phyloP scores from a whole-genome alignment of 2,888 invertebrate genomes.

The Meteorus colon region DNA sequence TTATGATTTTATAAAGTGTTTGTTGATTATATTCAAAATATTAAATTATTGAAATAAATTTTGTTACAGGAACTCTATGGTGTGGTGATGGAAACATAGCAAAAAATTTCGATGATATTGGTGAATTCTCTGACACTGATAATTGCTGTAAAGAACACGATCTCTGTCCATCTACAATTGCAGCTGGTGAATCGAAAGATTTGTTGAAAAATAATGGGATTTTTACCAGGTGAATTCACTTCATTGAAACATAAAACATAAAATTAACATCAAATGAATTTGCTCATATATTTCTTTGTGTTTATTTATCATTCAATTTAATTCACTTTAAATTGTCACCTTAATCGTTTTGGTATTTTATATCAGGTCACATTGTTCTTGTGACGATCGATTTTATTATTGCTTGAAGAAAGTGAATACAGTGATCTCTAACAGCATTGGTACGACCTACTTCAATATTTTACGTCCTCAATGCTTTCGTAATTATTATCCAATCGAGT shows the following conservation, averaged over 20 bases:
- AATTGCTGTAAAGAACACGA: constrained; percentile 83
- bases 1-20: too few relatives aligned
- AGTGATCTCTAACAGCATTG: constrained; percentile 77
- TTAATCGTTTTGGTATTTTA: not conserved
- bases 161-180: constrained; percentile 78
- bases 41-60: not conserved
- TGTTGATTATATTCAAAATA: too few relatives aligned
- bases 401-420: constrained; percentile 79
- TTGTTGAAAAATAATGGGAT: constrained; percentile 80
- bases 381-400: constrained; percentile 78
- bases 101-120: constrained; percentile 76
- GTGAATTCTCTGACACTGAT: constrained; percentile 79
- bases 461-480: constrained; percentile 82
- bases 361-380: constrained; percentile 30
- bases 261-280: not conserved
- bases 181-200: constrained; percentile 75
- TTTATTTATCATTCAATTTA: not conserved
- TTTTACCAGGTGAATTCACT: constrained; percentile 77
- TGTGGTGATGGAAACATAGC: constrained; percentile 82
- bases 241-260: not conserved
- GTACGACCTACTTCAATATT: constrained; percentile 83
- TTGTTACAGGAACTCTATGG: constrained; percentile 80
- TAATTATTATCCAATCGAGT: constrained; percentile 60
- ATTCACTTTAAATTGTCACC: constrained; percentile 67
- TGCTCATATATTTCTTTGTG: too few relatives aligned